Evolutionary conservation across 2,888 invertebrate species (phyloP), one percentile per base, ranked within the genome.

Genomic region (Lithodes maja): DNA sequence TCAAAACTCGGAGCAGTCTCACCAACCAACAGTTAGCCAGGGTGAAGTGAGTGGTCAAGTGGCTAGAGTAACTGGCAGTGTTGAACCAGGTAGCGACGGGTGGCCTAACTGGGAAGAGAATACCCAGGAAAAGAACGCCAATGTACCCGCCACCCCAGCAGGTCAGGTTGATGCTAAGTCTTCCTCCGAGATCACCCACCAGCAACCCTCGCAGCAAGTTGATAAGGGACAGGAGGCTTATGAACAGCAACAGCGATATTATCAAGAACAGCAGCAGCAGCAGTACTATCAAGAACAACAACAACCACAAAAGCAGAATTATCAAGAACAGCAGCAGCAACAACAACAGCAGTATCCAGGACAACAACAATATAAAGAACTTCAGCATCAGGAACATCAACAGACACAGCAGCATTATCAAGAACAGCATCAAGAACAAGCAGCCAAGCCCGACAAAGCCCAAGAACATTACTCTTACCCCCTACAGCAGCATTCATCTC

Each of bases 91-190:
- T 85, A 79, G 84, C 9, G 88, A 89, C 77, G 88, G 88, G 49
- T 85, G 88, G 85, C 84, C 88, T 50, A 84, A 85, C 17, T 89
- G 88, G 85, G 88, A 89, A 17, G 68, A 86, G n/a, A 15, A 71
- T 5, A 3, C 54, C 3, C 12, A 82, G 12, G 68, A 49, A n/a
- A 7, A 15, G 3, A 54, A 1, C 52, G 54, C 2, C 54, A 80
- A 52, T n/a, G 9, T 5, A 33, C 33, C 33, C 33, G 33, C 17
- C 1, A 33, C 33, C 9, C 2, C 84, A 68, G 61, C 54, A 52
- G 77, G 55, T 5, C 77, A 84, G 15, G 33, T 61, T 15, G 61
- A 61, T 61, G 55, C 53, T n/a, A 54, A 55, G 53, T 3, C 17
- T n/a, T 55, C 80, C 3, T 3, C 71, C 5, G 52, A 52, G 50